Conservation (phyloP, 2,888 invertebrate genomes). For the Linyphia triangularis region DNA sequence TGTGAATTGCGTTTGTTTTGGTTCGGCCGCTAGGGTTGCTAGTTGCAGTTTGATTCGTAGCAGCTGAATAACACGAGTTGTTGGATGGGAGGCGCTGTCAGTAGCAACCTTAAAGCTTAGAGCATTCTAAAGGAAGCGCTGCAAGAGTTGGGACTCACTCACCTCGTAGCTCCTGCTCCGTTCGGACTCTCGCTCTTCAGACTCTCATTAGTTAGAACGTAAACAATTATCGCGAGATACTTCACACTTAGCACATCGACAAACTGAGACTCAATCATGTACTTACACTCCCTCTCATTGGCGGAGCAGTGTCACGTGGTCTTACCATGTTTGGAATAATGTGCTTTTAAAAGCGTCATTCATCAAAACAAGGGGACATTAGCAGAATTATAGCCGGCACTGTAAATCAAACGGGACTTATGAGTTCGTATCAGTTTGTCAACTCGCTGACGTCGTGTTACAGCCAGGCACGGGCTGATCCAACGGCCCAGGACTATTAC, state of each 20-base stretch:
- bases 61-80: constrained; percentile 58
- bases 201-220: constrained; percentile 20
- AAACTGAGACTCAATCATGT: constrained; percentile 75
- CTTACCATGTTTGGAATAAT: constrained; percentile 78
- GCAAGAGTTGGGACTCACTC: constrained; percentile 61
- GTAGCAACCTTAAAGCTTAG: constrained; percentile 58
- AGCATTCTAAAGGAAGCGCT: constrained; percentile 70
- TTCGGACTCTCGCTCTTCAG: constrained; percentile 18
- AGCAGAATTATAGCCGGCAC: constrained; percentile 77
- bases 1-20: constrained; percentile 24
- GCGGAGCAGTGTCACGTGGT: constrained; percentile 77
- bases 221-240: constrained; percentile 67
- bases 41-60: constrained; percentile 55
- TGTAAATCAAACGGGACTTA: constrained; percentile 80
- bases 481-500: constrained; percentile 77
- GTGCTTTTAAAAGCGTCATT: constrained; percentile 80
- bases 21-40: constrained; percentile 56
- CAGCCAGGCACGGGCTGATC: constrained; percentile 80
- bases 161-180: constrained; percentile 43
- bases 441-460: constrained; percentile 96
- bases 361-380: constrained; percentile 79
- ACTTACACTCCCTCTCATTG: constrained; percentile 76
- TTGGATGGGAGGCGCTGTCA: constrained; percentile 66
- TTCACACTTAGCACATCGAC: constrained; percentile 72
- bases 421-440: constrained; percentile 98